Evolutionary conservation across 2,797 vertebrate genomes (phyloP).

Genomic region (Phrynocephalus guinanensis): DNA sequence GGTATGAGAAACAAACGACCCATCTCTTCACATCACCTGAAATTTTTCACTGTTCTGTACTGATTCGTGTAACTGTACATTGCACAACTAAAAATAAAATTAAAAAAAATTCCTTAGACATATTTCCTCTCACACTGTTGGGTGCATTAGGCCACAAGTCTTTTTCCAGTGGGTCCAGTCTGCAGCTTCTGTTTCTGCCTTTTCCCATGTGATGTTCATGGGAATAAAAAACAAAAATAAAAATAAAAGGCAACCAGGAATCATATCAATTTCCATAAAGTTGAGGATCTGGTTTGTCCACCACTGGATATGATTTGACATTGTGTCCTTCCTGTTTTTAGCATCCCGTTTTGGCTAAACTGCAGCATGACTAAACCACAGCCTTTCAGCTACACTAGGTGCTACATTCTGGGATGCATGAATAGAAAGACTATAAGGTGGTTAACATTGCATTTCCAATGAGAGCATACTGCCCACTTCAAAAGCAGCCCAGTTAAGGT

Average conservation of each 20-base stretch:
- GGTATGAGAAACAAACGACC: not conserved
- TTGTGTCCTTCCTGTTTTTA: not conserved
- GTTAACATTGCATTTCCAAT: not conserved
- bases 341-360: not conserved
- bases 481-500: not conserved
- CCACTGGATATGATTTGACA: not conserved
- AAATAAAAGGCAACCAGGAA: not conserved
- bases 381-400: not conserved
- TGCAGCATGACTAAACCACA: not conserved
- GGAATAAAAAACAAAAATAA: too few relatives aligned
- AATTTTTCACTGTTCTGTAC: not conserved
- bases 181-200: too few relatives aligned
- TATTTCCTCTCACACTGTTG: too few relatives aligned
- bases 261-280: not conserved
- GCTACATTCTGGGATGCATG: not conserved
- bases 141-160: too few relatives aligned
- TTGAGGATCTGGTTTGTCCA: not conserved
- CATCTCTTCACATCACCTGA: not conserved
- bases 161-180: too few relatives aligned
- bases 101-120: too few relatives aligned
- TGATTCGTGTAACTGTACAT: not conserved
- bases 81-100: not conserved
- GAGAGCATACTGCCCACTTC: constrained; percentile 19
- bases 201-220: too few relatives aligned
- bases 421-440: not conserved